Evolutionary conservation across 2,797 vertebrate species (phyloP).

Genomic region (Danio aesculapii): DNA sequence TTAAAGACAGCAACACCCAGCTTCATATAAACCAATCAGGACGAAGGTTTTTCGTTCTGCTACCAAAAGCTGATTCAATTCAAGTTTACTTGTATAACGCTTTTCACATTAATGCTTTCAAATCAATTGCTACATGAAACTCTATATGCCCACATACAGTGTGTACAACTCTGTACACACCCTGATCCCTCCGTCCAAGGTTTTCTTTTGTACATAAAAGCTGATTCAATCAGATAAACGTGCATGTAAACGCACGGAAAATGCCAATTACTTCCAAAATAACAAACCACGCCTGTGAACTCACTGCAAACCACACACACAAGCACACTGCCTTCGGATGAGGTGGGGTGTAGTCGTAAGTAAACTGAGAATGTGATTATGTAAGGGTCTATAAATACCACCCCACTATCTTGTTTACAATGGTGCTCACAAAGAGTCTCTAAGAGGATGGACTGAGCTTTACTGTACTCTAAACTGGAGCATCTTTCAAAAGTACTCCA

Average conservation of each 20-base stretch:
- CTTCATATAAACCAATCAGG: not conserved
- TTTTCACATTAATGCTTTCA: not conserved
- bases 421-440: slow-evolving; percentile 5
- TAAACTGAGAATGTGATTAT: slow-evolving; percentile 40
- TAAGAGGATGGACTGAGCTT: slow-evolving; percentile 18
- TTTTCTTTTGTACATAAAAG: not conserved
- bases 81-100: too few species aligned
- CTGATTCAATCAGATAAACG: not conserved
- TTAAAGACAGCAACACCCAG: not conserved
- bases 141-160: not conserved
- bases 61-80: not conserved
- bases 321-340: not conserved
- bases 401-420: slow-evolving; percentile 43
- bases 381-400: slow-evolving; percentile 51
- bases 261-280: not conserved
- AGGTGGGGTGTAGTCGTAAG: slow-evolving; percentile 9
- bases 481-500: not conserved
- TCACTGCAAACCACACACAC: slow-evolving; percentile 33
- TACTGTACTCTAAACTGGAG: slow-evolving; percentile 10
- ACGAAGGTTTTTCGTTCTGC: not conserved
- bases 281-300: slow-evolving; percentile 54
- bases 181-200: not conserved
- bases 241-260: not conserved
- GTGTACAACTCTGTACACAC: not conserved
- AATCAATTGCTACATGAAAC: not conserved